Base-by-base conservation (phyloP, 1,140 invertebrate species). In the Drosophila leontia region DNA sequence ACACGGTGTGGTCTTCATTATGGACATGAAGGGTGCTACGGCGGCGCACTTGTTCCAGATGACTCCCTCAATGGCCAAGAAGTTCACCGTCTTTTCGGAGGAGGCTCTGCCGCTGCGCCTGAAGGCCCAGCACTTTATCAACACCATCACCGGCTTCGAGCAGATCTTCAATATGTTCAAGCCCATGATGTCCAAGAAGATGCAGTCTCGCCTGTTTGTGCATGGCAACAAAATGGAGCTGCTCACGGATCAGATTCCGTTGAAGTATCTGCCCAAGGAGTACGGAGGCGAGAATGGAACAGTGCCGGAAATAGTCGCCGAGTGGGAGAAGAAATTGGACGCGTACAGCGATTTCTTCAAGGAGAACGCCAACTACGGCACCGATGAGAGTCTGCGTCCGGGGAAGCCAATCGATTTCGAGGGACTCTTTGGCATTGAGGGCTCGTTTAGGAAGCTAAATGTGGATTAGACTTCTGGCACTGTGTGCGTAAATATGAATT, bases 341-440 rank as follows among this genome's bases (percentile, higher is more conserved):
- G 93, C 92, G 19, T 94, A 94, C 69, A 85, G 93, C 0, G 93
- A 94, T 32, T 95, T 94, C 92, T 95, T 95, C 78, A 80, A 94
- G 34, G 93, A 94, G 34, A 94, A 95, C 82, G 93, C 93, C 35
- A 92, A 93, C 32, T 93, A 93, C 48, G 87, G 92, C 19, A 94
- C 94, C 1, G 93, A 95, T 68, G 95, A 96, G 82, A 93, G 92
- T 11, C 93, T 94, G 61, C 93, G 95, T 48, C 93, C 94, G 0
- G 95, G 94, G 3, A 94, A 94, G 63, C 94, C 95, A 4, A 95
- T 95, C 71, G 95, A 94, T 53, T 91, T 94, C 15, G 93, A 94
- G 19, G 93, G 69, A 17, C 56, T 92, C 1, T 92, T 77, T 23
- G 91, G 91, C 29, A 84, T 69, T 1, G 91, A 92, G 7, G 91